phyloP scores from a whole-genome alignment of 2,888 invertebrate species.

The Melikaiella ostensackeni region DNA sequence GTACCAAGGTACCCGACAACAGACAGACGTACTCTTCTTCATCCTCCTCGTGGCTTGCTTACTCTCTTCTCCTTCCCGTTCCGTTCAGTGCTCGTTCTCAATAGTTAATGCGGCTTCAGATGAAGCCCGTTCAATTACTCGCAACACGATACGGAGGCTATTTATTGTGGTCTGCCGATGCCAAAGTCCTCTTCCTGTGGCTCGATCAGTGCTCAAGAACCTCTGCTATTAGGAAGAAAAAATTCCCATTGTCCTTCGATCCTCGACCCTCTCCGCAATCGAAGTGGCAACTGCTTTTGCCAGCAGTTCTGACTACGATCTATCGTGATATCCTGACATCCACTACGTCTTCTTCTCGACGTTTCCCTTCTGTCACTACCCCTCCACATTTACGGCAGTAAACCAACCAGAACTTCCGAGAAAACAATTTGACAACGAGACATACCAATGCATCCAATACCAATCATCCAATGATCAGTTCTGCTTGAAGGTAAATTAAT shows the following conservation, averaged over 20 bases:
- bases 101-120: slow-evolving; percentile 68
- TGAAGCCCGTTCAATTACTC: slow-evolving; percentile 72
- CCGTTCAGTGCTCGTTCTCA: slow-evolving; percentile 59
- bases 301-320: slow-evolving; percentile 13
- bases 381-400: slow-evolving; percentile 2
- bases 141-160: slow-evolving; percentile 72
- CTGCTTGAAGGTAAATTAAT: no score
- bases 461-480: no score
- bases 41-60: slow-evolving; percentile 44
- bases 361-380: slow-evolving; percentile 20
- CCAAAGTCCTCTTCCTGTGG: slow-evolving; percentile 53
- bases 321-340: slow-evolving; percentile 28
- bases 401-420: slow-evolving; percentile 23
- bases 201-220: slow-evolving; percentile 30
- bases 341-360: slow-evolving; percentile 27
- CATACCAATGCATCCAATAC: slow-evolving; percentile 18
- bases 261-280: slow-evolving; percentile 24
- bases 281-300: slow-evolving; percentile 22
- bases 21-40: slow-evolving; percentile 55
- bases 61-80: slow-evolving; percentile 45
- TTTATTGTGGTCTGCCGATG: slow-evolving; percentile 70
- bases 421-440: slow-evolving; percentile 35
- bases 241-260: slow-evolving; percentile 38
- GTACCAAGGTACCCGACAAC: slow-evolving; percentile 54
- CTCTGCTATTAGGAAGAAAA: slow-evolving; percentile 38